Evolutionary conservation across 64 coral and sea anemone species (phyloP), one percentile per base, ranked within the genome.

Genomic region (Porites lutea): DNA sequence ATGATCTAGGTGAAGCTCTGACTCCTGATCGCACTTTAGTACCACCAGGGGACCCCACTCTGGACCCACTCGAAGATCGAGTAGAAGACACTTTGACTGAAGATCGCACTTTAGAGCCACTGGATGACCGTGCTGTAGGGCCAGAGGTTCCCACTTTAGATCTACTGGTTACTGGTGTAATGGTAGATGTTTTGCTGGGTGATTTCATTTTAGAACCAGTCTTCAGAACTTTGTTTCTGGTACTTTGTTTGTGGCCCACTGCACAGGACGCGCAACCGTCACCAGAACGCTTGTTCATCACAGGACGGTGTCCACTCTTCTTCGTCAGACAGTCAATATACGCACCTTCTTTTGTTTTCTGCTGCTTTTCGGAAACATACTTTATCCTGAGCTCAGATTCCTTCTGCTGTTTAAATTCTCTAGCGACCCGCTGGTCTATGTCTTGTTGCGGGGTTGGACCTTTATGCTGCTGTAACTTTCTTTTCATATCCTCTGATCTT

Each of bases 261-360:
- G 54, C 54, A 57, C 54, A 57, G 54, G 54, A 9, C 27, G 18
- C 11, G 23, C 72, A 74, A 49, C 72, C 37, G 12, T 74, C 72
- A 48, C 72, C 72, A 3, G 43, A 43, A 13, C 72, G 72, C 43
- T 74, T 74, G 23, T 74, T 74, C 44, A 74, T 0, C 72, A 48
- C 72, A 74, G 72, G 72, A 12, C 72, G 72, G 13, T 74, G 9
- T 74, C 45, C 45, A 74, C 5, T 74, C 72, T 74, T 74, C 11
- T 74, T 48, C 15, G 43, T 18, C 46, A 74, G 10, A 74, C 72
- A 49, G 1, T 74, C 37, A 2, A 74, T 50, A 74, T 74, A 74
- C 37, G 43, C 72, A 9, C 72, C 72, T 74, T 74, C 72, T 74
- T 74, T 74, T 18, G 46, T 14, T 48, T 74, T 74, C 37, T 74